Base-by-base conservation (phyloP, 2,888 invertebrate species). In the Eulithis prunata region DNA sequence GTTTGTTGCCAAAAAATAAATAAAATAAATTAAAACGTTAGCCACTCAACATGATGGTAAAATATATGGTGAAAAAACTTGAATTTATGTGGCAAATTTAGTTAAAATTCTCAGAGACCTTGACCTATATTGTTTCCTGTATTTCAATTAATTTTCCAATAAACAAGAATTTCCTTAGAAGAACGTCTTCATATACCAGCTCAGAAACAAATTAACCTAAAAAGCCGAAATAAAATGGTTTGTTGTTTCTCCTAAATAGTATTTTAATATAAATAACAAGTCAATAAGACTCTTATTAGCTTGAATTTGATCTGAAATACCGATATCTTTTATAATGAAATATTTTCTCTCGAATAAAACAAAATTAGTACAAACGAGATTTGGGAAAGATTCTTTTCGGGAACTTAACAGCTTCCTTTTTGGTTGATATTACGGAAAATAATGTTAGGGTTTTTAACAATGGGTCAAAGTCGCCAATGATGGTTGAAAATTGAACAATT, bases 301-400 rank as follows among this genome's bases (percentile, higher is more conserved):
- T 32, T 53, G 45, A 41, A 62, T 52, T 62, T 57, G 57, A 57
- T 36, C 57, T 45, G 10, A 45, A 62, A 56, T 36, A 5, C 46
- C 36, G 55, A 38, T 62, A 55, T 49, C 28, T 38, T 53, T 47
- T 12, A 6, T 55, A 62, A 55, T 62, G 47, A 61, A 61, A 38
- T n/a, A 55, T 21, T 13, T 11, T 21, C 55, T 46, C 28, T 49
- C 38, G 13, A 49, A 55, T 61, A 61, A 49, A 47, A 13, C 38
- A 7, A 62, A 62, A 54, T 61, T 60, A 60, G 38, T 61, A 49
- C 12, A 7, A 49, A 13, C 7, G 36, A 54, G 46, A 60, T 60
- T 54, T 4, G 45, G 36, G 11, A 11, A 13, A 45, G 43, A 45
- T 60, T 60, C 6, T 36, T 53, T 60, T 46, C 21, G 21, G 12